phyloP scores from a whole-genome alignment of 1,140 invertebrate species.

The Agraylea sexmaculata region DNA sequence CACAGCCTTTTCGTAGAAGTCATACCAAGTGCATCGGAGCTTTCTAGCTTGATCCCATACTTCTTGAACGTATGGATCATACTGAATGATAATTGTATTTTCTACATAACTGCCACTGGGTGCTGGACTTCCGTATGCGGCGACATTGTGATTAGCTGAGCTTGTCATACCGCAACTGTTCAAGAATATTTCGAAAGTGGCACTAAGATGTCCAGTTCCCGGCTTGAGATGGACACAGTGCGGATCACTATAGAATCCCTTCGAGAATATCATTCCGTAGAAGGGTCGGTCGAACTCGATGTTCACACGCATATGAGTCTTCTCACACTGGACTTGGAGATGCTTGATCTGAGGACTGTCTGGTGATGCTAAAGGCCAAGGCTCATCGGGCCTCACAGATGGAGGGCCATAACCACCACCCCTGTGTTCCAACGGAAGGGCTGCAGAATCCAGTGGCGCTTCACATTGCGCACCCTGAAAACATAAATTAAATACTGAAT shows the following conservation, averaged over 20 bases:
- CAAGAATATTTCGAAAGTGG: slow-evolving; percentile 84
- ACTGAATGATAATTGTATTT: slow-evolving; percentile 91
- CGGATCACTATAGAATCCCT: slow-evolving; percentile 80
- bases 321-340: slow-evolving; percentile 89
- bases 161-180: slow-evolving; percentile 86
- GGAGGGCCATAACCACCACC: slow-evolving; percentile 58
- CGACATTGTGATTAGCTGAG: slow-evolving; percentile 73
- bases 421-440: slow-evolving; percentile 66
- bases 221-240: slow-evolving; percentile 86
- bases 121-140: slow-evolving; percentile 65
- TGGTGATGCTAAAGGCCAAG: slow-evolving; percentile 70
- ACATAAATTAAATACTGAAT: slow-evolving; percentile 10
- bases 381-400: slow-evolving; percentile 51
- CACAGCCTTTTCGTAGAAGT: slow-evolving; percentile 89
- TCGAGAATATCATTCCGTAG: slow-evolving; percentile 93
- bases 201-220: slow-evolving; percentile 76
- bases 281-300: slow-evolving; percentile 91
- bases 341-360: slow-evolving; percentile 87
- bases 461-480: slow-evolving; percentile 61
- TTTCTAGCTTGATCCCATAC: slow-evolving; percentile 76
- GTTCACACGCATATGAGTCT: slow-evolving; percentile 88
- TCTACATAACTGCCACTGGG: slow-evolving; percentile 86
- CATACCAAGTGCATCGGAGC: slow-evolving; percentile 86
- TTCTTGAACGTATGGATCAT: slow-evolving; percentile 89
- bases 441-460: slow-evolving; percentile 64